These are phyloP conservation scores for Elachura formosa DNA, from an alignment of 2,113 vertebrate species.

Conservation along the genomic window DNA sequence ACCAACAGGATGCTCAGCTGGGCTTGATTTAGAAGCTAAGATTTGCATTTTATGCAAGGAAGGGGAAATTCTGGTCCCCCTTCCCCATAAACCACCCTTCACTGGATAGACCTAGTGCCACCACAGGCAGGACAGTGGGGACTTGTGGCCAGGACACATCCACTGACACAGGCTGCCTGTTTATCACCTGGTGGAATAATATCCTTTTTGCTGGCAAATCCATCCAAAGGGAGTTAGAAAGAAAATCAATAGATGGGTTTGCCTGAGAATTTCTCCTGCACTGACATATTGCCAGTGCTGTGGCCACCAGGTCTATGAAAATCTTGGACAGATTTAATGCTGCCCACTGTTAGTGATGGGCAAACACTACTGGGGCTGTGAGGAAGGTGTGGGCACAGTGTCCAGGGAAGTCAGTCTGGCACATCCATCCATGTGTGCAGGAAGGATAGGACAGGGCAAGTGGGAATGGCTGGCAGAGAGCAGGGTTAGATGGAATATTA, in stretches of 20 bases:
- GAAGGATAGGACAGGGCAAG: not conserved
- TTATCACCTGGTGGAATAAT: not conserved
- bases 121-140: fast-evolving
- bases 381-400: fast-evolving
- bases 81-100: not conserved
- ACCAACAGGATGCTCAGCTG: not conserved
- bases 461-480: not conserved
- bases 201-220: not conserved
- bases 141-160: not conserved
- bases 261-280: constrained; percentile 7
- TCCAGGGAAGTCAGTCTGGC: not conserved
- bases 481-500: not conserved
- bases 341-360: not conserved
- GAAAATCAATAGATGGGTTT: constrained; percentile 25
- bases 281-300: not conserved
- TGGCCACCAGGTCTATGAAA: not conserved
- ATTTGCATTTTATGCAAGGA: not conserved
- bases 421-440: fast-evolving
- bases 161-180: not conserved
- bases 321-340: not conserved
- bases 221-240: not conserved
- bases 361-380: not conserved
- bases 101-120: not conserved
- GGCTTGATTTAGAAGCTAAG: not conserved
- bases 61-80: not conserved